These are phyloP conservation scores for Cebus imitator DNA, from an alignment of 2,113 vertebrate species.

Conservation along the genomic window DNA sequence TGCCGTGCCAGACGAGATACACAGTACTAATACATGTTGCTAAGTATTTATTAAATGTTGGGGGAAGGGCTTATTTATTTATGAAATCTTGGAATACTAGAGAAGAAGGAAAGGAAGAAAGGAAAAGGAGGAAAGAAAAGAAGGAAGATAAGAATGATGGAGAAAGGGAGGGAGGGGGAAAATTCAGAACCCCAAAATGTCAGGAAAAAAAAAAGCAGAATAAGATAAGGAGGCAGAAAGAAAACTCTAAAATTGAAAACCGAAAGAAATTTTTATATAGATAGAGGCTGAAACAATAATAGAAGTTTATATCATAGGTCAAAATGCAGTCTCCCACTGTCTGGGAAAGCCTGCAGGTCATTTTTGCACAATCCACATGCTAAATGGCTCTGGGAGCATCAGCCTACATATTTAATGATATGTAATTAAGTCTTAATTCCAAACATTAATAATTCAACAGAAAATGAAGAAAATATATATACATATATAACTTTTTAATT, in stretches of 20 bases:
- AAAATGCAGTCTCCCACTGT: not conserved
- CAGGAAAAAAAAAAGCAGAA: not conserved
- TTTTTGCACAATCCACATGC: not conserved
- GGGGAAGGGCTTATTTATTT: not conserved
- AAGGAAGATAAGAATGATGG: not conserved
- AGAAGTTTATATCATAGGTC: not conserved
- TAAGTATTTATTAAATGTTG: not conserved
- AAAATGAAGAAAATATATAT: not conserved
- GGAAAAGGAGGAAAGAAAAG: not conserved
- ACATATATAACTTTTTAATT: not conserved
- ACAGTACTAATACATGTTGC: not conserved
- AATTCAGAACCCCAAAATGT: not conserved
- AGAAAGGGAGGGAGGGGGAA: not conserved
- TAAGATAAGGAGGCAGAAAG: too few relatives aligned
- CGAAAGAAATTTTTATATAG: not conserved
- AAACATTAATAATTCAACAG: constrained; percentile 40
- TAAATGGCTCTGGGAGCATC: not conserved
- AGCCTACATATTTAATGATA: not conserved
- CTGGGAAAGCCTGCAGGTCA: not conserved
- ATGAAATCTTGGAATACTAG: not conserved
- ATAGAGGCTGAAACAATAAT: not conserved
- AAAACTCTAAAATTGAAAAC: not conserved
- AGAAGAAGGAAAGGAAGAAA: not conserved
- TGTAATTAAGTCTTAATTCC: constrained; percentile 19
- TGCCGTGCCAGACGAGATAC: not conserved